Percentiles rank a stretch among this genome's conserved stretches.
Evolutionary conservation across 64 coral and sea anemone genomes (phyloP).

Genomic region (Orbicella faveolata): DNA sequence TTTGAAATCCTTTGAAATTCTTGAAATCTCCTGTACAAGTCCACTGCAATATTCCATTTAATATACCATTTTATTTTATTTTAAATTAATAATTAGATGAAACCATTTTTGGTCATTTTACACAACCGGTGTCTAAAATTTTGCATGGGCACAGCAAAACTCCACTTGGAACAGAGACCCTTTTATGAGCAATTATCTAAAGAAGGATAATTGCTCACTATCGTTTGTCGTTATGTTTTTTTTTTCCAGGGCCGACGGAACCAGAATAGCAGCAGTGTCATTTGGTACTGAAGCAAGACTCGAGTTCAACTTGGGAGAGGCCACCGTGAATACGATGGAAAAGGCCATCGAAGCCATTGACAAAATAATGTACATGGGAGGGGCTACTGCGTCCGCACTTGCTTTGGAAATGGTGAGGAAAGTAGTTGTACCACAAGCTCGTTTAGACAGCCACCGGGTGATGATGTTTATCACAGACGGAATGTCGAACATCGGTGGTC

Average conservation of each 20-base stretch:
- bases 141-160: too few relatives aligned
- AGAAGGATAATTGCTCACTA: neutral
- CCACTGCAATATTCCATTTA: too few relatives aligned
- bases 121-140: too few relatives aligned
- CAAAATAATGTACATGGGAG: slow-evolving; percentile 59
- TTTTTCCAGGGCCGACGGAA: slow-evolving; percentile 63
- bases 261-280: slow-evolving; percentile 66
- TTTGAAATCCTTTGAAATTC: too few relatives aligned
- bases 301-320: slow-evolving; percentile 77
- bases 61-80: too few relatives aligned
- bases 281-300: slow-evolving; percentile 60
- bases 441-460: slow-evolving; percentile 47
- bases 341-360: slow-evolving; percentile 53
- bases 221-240: too few relatives aligned
- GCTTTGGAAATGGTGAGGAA: slow-evolving; percentile 63
- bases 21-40: too few relatives aligned
- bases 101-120: too few relatives aligned
- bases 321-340: neutral
- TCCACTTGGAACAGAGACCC: too few relatives aligned
- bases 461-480: slow-evolving; percentile 91
- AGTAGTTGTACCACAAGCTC: slow-evolving; percentile 40
- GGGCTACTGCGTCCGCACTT: slow-evolving; percentile 72
- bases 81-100: too few relatives aligned
- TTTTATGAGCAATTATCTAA: too few relatives aligned
- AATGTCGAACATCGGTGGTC: slow-evolving; percentile 77